phyloP scores from a whole-genome alignment of 2,888 invertebrate species.

The Philonicus albiceps region DNA sequence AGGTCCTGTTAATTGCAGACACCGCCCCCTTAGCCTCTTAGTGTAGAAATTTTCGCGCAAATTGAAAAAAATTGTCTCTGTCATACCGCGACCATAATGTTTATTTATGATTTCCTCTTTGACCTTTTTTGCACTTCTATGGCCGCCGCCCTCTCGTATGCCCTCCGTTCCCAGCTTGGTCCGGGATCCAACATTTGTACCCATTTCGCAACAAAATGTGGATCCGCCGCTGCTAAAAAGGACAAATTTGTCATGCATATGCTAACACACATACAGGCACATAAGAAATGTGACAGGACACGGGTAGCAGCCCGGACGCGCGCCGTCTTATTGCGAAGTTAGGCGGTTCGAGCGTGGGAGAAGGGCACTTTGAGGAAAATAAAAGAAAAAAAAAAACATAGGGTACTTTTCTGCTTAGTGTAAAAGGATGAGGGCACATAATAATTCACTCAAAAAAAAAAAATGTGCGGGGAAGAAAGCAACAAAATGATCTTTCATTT shows the following conservation, averaged over 20 bases:
- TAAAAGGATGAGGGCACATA: not conserved
- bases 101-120: conserved; percentile 40
- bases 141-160: not conserved
- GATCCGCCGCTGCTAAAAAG: conserved; percentile 31
- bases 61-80: conserved; percentile 38
- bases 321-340: not conserved
- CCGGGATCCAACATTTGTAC: not conserved
- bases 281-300: conserved; percentile 27
- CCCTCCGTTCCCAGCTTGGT: not conserved
- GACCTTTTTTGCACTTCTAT: conserved; percentile 6
- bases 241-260: conserved; percentile 42
- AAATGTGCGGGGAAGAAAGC: not conserved
- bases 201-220: conserved; percentile 30
- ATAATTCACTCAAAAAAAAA: conserved; percentile 27
- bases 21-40: conserved; percentile 33
- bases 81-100: conserved; percentile 36
- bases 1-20: conserved; percentile 19
- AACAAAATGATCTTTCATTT: conserved; percentile 34
- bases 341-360: not conserved
- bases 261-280: not conserved
- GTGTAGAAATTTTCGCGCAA: conserved; percentile 5
- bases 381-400: not conserved
- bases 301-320: not conserved
- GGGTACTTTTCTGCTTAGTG: not conserved
- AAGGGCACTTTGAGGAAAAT: not conserved